Conservation (phyloP, 2,113 vertebrate genomes). For the Macaca fascicularis region DNA sequence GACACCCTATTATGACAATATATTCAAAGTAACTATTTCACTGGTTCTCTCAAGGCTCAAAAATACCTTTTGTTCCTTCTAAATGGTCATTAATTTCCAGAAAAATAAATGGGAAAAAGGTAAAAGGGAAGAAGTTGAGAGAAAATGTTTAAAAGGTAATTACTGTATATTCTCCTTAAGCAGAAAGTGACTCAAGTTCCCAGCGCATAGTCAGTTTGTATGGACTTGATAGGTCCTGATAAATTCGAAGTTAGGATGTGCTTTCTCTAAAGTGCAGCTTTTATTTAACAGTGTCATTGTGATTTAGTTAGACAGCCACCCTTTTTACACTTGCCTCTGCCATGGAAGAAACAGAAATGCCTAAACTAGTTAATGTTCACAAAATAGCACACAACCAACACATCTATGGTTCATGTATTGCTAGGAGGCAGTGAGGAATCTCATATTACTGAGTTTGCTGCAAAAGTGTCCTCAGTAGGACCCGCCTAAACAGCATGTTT, state of each 20-base stretch:
- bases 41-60: not conserved
- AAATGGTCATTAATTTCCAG: not conserved
- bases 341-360: conserved; percentile 51
- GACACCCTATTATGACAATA: conserved; percentile 22
- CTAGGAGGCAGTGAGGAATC: conserved; percentile 48
- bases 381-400: conserved; percentile 51
- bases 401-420: conserved; percentile 13
- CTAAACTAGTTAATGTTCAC: conserved; percentile 2
- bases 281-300: conserved; percentile 58
- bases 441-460: conserved; percentile 65
- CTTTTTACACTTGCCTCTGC: conserved; percentile 50
- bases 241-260: conserved; percentile 54
- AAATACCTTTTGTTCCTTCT: not conserved
- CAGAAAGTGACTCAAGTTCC: conserved; percentile 17
- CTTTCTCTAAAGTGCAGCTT: conserved; percentile 25
- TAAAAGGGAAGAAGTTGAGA: not conserved
- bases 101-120: not conserved
- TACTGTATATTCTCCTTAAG: not conserved
- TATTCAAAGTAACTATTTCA: conserved; percentile 46
- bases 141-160: conserved; percentile 8
- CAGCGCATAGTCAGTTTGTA: not conserved
- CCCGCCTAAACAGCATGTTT: conserved; percentile 55
- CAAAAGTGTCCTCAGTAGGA: conserved; percentile 62
- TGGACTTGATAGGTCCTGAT: not conserved
- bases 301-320: conserved; percentile 43